These are phyloP conservation scores for Alloscopus bannaensis DNA, from an alignment of 2,888 invertebrate genomes.

Conservation along the genomic window DNA sequence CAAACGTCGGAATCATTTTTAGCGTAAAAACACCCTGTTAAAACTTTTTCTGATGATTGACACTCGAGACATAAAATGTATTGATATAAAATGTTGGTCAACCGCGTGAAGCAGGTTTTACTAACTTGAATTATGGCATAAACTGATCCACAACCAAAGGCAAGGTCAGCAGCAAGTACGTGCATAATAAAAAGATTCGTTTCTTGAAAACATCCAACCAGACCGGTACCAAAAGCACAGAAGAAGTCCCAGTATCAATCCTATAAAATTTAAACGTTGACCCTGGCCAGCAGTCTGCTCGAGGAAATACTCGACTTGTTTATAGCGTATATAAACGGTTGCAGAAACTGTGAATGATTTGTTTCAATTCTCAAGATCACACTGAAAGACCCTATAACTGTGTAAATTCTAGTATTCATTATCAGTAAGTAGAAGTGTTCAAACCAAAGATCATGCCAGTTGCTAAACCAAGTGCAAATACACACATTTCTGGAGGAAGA, in stretches of 20 bases:
- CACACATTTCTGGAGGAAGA: slow-evolving; percentile 85
- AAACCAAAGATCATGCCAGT: slow-evolving; percentile 82
- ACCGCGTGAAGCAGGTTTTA: slow-evolving; percentile 76
- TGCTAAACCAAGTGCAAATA: slow-evolving; percentile 86
- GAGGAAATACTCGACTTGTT: slow-evolving; percentile 79
- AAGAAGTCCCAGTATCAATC: slow-evolving; percentile 80
- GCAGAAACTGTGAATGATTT: slow-evolving; percentile 79
- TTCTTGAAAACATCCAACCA: slow-evolving; percentile 87
- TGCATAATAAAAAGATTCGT: slow-evolving; percentile 83
- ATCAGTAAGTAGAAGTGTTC: slow-evolving; percentile 71
- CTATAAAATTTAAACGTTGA: slow-evolving; percentile 78
- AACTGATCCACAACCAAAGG: slow-evolving; percentile 86
- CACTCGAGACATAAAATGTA: no score
- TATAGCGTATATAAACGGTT: slow-evolving; percentile 83
- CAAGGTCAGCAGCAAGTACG: slow-evolving; percentile 82
- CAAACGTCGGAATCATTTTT: slow-evolving; percentile 63
- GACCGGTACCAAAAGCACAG: slow-evolving; percentile 81
- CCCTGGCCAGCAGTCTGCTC: slow-evolving; percentile 75
- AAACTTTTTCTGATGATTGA: no score
- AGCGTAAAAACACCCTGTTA: slow-evolving; percentile 66
- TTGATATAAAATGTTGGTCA: no score
- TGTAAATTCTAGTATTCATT: neutral
- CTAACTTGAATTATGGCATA: slow-evolving; percentile 85
- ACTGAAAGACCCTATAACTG: neutral
- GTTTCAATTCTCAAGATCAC: neutral